Base-by-base conservation (phyloP, 2,113 vertebrate species). In the Eolophus roseicapilla region DNA sequence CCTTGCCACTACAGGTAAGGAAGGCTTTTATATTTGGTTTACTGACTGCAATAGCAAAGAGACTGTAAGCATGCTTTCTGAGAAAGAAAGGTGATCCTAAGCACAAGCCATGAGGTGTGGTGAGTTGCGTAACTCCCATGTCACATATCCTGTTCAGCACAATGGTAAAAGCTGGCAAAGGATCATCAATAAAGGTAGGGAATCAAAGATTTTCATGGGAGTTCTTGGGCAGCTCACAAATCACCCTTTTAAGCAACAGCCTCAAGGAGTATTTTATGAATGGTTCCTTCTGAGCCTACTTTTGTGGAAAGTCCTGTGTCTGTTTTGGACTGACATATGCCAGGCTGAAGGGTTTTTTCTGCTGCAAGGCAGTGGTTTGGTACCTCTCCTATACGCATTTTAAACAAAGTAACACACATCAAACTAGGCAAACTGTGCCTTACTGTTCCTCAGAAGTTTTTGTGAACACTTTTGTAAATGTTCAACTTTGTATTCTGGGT, bases 121-220 rank as follows among this genome's bases (percentile, higher is more conserved):
- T 3, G 55, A 84, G 62, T 3, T 53, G n/a, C n/a, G 6, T 6
- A 75, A 90, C 11, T 53, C 55, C 53, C 39, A 15, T 1, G 31
- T 19, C 86, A 21, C 0, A 0, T 25, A 73, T 6, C 88, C 23
- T 3, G 2, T 29, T 63, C 71, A 86, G 67, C 47, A 49, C 43
- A 53, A 35, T 1, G 4, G 18, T 25, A 82, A 73, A 76, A 49
- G 39, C 43, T 68, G 31, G 21, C 31, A 82, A 68, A 73, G 43
- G 43, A 68, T 41, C 5, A 4, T 28, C 3, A 2, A 8, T 44
- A 33, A 71, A 28, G 37, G 75, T 71, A 82, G 33, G 33, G 43
- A 53, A 37, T 79, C 13, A 63, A 65, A 90, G 37, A 49, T n/a
- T 80, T 84, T 47, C 59, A 78, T 16, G 27, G 33, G 35, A 62